Conservation (phyloP, 2,888 invertebrate species). For the Archaeoteleia sp. region DNA sequence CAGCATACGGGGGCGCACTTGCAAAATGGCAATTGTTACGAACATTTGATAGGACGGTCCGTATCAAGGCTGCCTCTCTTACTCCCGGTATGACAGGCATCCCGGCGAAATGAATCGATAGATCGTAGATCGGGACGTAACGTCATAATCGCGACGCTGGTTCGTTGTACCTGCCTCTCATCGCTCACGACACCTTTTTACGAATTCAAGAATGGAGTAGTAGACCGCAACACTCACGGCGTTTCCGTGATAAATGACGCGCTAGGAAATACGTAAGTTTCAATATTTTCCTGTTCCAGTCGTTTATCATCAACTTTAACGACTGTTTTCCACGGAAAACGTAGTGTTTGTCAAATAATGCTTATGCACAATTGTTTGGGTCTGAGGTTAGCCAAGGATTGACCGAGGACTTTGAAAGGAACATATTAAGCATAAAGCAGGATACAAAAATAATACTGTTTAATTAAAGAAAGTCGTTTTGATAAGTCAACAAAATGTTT, state of each 20-base stretch:
- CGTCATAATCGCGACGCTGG: conserved; percentile 19
- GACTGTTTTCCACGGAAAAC: too few species aligned
- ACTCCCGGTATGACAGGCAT: conserved; percentile 28
- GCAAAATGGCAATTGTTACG: conserved; percentile 63
- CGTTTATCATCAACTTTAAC: too few species aligned
- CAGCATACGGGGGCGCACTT: conserved; percentile 52
- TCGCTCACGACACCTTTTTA: conserved; percentile 18
- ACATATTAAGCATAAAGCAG: too few species aligned
- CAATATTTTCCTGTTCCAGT: not conserved
- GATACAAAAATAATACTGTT: too few species aligned
- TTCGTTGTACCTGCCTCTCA: conserved; percentile 10
- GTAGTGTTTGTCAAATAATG: too few species aligned
- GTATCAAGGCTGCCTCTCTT: conserved; percentile 15
- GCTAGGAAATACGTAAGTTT: conserved; percentile 37
- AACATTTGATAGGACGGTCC: conserved; percentile 63
- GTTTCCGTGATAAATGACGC: conserved; percentile 32
- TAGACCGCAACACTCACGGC: conserved; percentile 20
- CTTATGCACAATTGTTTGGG: too few species aligned
- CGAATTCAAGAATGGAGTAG: conserved; percentile 13
- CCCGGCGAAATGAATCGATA: conserved; percentile 54
- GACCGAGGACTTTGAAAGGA: too few species aligned
- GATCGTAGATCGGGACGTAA: conserved; percentile 32
- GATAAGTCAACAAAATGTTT: too few species aligned
- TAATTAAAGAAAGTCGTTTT: too few species aligned
- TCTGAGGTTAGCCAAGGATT: too few species aligned